Percentiles rank a stretch among this genome's conserved stretches.
Conservation (phyloP, 2,113 vertebrate species). For the Oreochromis aureus region DNA sequence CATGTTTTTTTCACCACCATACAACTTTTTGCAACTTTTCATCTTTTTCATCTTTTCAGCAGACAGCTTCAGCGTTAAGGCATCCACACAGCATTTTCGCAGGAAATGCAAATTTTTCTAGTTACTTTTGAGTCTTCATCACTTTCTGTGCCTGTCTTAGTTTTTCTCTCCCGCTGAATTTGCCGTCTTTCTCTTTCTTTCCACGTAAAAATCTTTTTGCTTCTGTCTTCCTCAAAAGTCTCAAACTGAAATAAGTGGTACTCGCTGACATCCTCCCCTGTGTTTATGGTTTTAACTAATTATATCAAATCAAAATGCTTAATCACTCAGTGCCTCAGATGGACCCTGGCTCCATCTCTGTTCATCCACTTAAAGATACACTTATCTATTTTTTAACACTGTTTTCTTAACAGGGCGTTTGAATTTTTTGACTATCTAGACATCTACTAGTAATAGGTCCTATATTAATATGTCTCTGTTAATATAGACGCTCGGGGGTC, state of each 20-base stretch:
- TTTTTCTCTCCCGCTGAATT: neutral
- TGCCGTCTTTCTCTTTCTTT: neutral
- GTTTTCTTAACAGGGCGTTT: neutral
- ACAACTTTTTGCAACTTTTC: too few species aligned
- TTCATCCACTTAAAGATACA: neutral
- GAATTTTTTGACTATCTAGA: neutral
- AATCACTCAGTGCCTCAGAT: neutral
- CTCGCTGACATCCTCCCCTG: neutral
- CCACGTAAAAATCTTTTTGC: neutral
- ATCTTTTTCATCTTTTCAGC: too few species aligned
- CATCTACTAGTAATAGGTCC: neutral
- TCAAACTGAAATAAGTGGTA: neutral
- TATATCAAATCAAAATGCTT: neutral
- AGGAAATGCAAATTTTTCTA: too few species aligned
- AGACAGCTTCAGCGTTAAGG: too few species aligned
- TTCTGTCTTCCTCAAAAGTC: neutral
- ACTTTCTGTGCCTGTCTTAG: neutral
- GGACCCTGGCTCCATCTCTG: neutral
- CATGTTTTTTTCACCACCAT: too few species aligned
- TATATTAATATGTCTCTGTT: neutral
- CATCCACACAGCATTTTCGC: too few species aligned
- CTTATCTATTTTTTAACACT: neutral
- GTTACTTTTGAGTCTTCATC: neutral
- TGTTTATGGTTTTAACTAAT: neutral
- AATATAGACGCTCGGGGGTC: neutral